Base-by-base conservation (phyloP, 1,140 invertebrate species). In the Pseudoatta argentina region DNA sequence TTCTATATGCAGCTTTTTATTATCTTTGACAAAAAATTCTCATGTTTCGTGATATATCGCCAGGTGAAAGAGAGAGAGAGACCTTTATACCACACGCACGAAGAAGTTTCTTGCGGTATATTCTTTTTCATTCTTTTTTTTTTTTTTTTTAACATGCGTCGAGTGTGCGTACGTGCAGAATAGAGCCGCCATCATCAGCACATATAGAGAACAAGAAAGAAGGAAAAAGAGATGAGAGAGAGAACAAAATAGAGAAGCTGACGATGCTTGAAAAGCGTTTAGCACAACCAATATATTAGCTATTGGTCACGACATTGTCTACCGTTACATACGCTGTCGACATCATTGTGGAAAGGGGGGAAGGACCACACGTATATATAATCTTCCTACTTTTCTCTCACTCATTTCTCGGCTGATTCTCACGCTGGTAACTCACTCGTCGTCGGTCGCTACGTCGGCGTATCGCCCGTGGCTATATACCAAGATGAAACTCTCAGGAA, bases 291-390 rank as follows among this genome's bases (percentile, higher is more conserved):
- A 94, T 94, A 94, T 93, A 94, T 94, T 94, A 94, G 92, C 93
- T 93, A 94, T 94, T 88, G 91, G 89, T 94, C 94, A 94, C 93
- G 93, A 94, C 90, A 94, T 90, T 93, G 91, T 94, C 93, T 94
- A 94, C 94, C 94, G 93, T 94, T 94, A 94, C 88, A 87, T 90
- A 91, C 90, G 90, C 79, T 91, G 89, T 91, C 87, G 90, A 83
- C 88, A 92, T 93, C 88, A 86, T 89, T 27, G 81, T 44, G 71
- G 86, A 69, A 85, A 34, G 30, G 3, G 16, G n/a, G 44, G 18
- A 21, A 53, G 79, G 82, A 69, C 48, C 59, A 87, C 59, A 85
- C 72, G 64, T 90, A 89, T 89, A 89, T 89, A 88, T 91, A 89
- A 91, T 92, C 89, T 93, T 92, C 87, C 88, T 91, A 91, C 91